Evolutionary conservation across 1,140 invertebrate species (phyloP).

Genomic region (Mizuhopecten yessoensis): DNA sequence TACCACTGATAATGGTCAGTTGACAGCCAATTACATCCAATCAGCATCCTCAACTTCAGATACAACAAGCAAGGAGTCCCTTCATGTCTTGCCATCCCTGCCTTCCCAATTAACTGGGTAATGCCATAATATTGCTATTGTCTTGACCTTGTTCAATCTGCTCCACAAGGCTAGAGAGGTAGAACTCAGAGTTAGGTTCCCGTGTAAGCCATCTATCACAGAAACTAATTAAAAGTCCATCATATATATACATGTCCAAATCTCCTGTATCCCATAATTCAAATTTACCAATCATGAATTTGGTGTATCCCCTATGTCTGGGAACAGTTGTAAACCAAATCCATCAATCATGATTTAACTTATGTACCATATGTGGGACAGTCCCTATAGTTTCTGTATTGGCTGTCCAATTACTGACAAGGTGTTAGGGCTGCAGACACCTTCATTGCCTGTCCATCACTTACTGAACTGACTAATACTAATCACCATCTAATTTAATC

Average conservation of each 20-base stretch:
- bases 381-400: no score
- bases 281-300: not conserved
- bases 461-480: no score
- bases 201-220: not conserved
- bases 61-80: not conserved
- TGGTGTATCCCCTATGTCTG: not conserved
- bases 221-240: slow-evolving; percentile 35
- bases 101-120: not conserved
- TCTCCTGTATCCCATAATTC: not conserved
- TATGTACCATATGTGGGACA: no score
- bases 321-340: not conserved
- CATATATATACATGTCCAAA: not conserved
- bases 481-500: no score
- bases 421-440: no score
- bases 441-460: not conserved
- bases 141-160: not conserved
- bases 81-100: not conserved
- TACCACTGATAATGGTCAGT: slow-evolving; percentile 9
- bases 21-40: slow-evolving; percentile 38
- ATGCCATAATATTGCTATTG: not conserved
- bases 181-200: not conserved
- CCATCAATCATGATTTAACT: not conserved
- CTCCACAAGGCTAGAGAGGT: not conserved
- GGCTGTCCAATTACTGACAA: not conserved
- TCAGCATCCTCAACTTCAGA: not conserved